Evolutionary conservation across 2,797 vertebrate species (phyloP), one percentile per base, ranked within the genome.

Genomic region (Nannoperca obscura): DNA sequence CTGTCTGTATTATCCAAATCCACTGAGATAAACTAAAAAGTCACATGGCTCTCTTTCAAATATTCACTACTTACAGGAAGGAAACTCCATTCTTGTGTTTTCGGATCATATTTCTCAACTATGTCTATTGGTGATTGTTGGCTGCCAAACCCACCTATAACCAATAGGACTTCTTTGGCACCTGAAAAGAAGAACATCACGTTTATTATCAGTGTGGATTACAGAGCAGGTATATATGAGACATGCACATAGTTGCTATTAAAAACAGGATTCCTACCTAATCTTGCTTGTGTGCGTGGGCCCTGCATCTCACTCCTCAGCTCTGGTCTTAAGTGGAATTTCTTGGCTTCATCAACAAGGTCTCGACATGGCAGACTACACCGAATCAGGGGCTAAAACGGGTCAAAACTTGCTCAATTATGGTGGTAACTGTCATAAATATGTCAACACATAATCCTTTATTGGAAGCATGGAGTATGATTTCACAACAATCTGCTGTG

Each of bases 281-380:
- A 92, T 90, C 98, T 96, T 60, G 98, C 96, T 91, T 98, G 96
- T 46, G 98, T 99, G 89, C 98, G 96, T 59, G 98, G 97, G 73
- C 98, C 97, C 84, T 99, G 98, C 98, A 99, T 99, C 86, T 99
- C 98, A 87, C 97, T 98, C 66, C 98, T 95, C 66, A 99, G 95
- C 88, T 99, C 98, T 0, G 98, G 98, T 63, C 98, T 95, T 80
- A 99, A 92, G 83, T 99, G 98, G 90, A 99, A 99, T 89, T 99
- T 99, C 95, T 99, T 99, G 61, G 98, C 98, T 95, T 99, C 98
- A 0, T 99, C 98, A 5, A 99, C 98, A 0, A 99, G 97, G 92
- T 99, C 98, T 93, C 98, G 96, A 93, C 97, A 99, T 20, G 97
- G 97, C 88, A 99, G 95, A 77, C 98, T 99, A 87, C 97, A 97